Evolutionary conservation across 2,113 vertebrate species (phyloP).

Genomic region (Otolemur garnettii): DNA sequence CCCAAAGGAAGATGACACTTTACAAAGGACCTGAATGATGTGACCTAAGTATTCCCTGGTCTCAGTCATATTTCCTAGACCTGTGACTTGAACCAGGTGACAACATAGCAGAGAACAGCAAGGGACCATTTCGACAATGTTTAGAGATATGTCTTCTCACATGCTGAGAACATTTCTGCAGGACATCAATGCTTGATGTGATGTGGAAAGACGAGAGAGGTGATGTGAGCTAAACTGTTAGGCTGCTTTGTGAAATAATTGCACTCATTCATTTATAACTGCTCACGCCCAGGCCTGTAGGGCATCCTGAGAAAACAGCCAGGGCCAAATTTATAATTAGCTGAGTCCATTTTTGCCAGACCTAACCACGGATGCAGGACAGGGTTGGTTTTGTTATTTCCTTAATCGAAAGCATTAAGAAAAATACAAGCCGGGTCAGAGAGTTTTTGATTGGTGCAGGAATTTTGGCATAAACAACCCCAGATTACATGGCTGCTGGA

Average conservation of each 20-base stretch:
- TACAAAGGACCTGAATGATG: background rate
- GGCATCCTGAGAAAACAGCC: slow-evolving; percentile 66
- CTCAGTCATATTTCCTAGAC: background rate
- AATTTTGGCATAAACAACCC: slow-evolving; percentile 63
- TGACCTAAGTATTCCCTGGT: background rate
- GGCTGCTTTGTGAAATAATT: slow-evolving; percentile 56
- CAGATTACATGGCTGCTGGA: slow-evolving; percentile 73
- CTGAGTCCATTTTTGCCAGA: slow-evolving; percentile 65
- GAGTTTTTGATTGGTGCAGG: slow-evolving; percentile 65
- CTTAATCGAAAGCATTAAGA: slow-evolving; percentile 75
- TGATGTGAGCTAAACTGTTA: slow-evolving; percentile 20
- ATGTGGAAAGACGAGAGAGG: background rate
- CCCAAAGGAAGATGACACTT: background rate
- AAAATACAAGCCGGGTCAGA: slow-evolving; percentile 73
- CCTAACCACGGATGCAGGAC: slow-evolving; percentile 58
- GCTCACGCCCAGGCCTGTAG: slow-evolving; percentile 59
- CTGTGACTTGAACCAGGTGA: background rate
- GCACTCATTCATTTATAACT: slow-evolving; percentile 59
- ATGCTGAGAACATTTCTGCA: background rate
- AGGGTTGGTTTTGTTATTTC: slow-evolving; percentile 76
- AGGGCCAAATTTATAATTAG: slow-evolving; percentile 72
- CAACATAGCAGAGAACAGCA: background rate
- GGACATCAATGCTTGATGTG: background rate
- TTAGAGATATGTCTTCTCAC: slow-evolving; percentile 10
- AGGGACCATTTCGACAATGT: background rate